Evolutionary conservation across 2,888 invertebrate species (phyloP).

Genomic region (Morinoia aosen): DNA sequence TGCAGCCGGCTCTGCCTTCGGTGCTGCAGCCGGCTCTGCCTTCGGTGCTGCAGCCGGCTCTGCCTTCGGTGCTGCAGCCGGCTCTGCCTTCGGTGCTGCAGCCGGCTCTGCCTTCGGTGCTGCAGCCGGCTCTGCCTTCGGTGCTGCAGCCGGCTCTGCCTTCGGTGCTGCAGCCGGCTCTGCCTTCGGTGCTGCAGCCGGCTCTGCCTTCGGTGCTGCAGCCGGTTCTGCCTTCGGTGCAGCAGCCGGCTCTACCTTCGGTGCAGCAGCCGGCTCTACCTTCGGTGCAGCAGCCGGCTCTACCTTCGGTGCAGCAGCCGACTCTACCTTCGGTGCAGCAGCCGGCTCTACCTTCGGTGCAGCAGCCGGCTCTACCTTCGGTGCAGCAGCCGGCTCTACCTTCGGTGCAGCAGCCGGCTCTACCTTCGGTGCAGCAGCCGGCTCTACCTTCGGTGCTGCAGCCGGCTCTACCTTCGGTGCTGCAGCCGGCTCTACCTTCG

Average conservation of each 20-base stretch:
- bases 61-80: background rate
- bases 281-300: background rate
- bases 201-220: background rate
- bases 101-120: background rate
- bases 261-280: background rate
- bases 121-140: background rate
- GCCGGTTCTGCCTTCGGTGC: background rate
- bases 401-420: background rate
- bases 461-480: background rate
- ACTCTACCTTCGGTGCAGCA: slow-evolving; percentile 13
- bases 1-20: background rate
- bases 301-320: background rate
- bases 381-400: background rate
- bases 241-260: background rate
- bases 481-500: background rate
- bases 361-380: background rate
- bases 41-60: background rate
- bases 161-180: slow-evolving; percentile 6
- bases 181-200: background rate
- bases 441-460: background rate
- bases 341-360: slow-evolving; percentile 10
- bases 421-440: background rate
- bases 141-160: background rate
- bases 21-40: background rate
- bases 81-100: background rate